Conservation (phyloP, 2,113 vertebrate species). For the Muntiacus muntjak region DNA sequence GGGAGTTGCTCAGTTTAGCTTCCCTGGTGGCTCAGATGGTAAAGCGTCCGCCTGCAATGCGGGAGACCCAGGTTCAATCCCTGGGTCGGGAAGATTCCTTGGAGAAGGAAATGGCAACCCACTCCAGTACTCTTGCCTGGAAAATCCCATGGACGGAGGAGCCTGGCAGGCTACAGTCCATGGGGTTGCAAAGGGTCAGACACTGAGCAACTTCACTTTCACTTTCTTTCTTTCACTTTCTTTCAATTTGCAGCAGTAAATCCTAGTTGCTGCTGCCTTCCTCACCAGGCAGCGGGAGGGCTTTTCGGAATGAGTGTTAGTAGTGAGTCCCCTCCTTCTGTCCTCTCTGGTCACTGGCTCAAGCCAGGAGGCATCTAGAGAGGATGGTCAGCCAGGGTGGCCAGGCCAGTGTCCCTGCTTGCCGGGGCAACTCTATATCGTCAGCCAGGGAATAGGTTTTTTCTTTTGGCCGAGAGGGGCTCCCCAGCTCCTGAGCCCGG, state of each 20-base stretch:
- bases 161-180: background rate
- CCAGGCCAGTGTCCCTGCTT: background rate
- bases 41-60: background rate
- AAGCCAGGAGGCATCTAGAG: background rate
- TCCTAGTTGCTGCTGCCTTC: background rate
- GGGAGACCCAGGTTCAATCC: background rate
- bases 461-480: background rate
- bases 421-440: accelerated
- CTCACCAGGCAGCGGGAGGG: background rate
- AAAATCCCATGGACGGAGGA: background rate
- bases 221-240: background rate
- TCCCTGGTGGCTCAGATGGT: background rate
- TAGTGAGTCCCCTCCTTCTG: accelerated
- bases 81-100: background rate
- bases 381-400: background rate
- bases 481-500: background rate
- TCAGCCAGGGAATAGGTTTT: background rate
- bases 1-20: background rate
- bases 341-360: background rate
- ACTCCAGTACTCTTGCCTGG: background rate
- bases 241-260: background rate
- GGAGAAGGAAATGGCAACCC: background rate
- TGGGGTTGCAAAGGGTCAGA: background rate
- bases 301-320: background rate
- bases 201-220: background rate